Conservation (phyloP, 37 sponge, comb jelly and placozoan species). For the Mnemiopsis leidyi region DNA sequence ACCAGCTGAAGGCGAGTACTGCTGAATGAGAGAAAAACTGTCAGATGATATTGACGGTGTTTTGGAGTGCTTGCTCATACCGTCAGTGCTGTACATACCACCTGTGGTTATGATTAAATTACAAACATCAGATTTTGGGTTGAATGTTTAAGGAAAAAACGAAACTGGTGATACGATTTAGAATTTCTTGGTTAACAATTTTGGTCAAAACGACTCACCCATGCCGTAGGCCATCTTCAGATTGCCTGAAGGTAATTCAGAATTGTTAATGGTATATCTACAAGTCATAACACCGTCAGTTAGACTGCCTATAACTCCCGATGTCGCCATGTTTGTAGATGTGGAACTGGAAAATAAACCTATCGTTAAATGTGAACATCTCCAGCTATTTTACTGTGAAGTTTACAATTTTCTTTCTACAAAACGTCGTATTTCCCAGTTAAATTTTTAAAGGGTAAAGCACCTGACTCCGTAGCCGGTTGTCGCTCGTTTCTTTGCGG, state of each 20-base stretch:
- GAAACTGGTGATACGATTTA: too few relatives aligned
- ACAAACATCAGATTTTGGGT: too few relatives aligned
- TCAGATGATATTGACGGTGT: neutral
- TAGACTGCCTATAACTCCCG: neutral
- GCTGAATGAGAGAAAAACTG: conserved; percentile 33
- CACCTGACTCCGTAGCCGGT: conserved; percentile 9
- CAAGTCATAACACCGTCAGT: conserved; percentile 16
- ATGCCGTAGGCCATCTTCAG: neutral
- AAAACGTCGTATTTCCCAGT: too few relatives aligned
- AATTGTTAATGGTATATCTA: conserved; percentile 23
- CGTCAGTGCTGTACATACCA: neutral
- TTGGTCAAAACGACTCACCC: too few relatives aligned
- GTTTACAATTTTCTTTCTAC: too few relatives aligned
- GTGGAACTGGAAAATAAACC: too few relatives aligned
- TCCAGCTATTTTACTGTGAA: too few relatives aligned
- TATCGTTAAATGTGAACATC: too few relatives aligned
- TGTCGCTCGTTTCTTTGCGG: conserved; percentile 5
- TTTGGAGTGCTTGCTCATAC: conserved; percentile 5
- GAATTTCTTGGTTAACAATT: too few relatives aligned
- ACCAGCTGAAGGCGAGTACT: neutral
- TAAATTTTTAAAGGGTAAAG: too few relatives aligned
- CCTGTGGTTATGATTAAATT: too few relatives aligned
- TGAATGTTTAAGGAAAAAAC: too few relatives aligned
- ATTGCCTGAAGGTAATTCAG: neutral
- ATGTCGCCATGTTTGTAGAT: neutral